Percentiles rank a stretch among this genome's conserved stretches.
Conservation (phyloP, 2,113 vertebrate genomes). For the Pollachius pollachius region DNA sequence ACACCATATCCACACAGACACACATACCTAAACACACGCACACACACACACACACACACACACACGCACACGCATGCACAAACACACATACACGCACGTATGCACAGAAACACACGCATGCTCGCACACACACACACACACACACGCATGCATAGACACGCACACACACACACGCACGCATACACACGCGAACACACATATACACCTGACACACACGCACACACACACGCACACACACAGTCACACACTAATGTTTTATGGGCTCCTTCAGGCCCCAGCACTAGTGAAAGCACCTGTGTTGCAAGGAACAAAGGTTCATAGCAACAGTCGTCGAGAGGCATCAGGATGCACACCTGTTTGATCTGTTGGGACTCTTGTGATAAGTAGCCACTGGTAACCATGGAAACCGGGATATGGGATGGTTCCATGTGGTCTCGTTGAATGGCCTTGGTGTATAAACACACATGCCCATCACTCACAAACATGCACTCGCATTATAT, state of each 20-base stretch:
- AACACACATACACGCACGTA: neutral
- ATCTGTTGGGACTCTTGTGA: slow-evolving; percentile 68
- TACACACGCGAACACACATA: neutral
- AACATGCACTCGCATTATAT: neutral
- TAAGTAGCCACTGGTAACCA: slow-evolving; percentile 66
- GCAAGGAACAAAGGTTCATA: slow-evolving; percentile 63
- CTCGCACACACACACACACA: neutral
- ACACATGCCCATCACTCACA: neutral
- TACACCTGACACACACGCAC: no score
- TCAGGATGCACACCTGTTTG: slow-evolving; percentile 73
- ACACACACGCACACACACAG: neutral
- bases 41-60: neutral
- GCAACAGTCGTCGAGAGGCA: slow-evolving; percentile 61
- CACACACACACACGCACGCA: neutral
- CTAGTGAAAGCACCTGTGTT: slow-evolving; percentile 49
- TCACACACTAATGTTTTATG: slow-evolving; percentile 31
- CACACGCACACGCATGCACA: neutral
- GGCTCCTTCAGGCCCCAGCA: slow-evolving; percentile 46
- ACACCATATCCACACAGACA: slow-evolving; percentile 5
- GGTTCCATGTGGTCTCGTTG: slow-evolving; percentile 56
- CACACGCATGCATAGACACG: neutral
- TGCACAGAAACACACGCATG: no score
- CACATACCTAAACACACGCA: neutral
- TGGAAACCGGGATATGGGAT: slow-evolving; percentile 58
- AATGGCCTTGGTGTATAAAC: slow-evolving; percentile 62